These are phyloP conservation scores for Sylvicola fuscatus DNA, from an alignment of 2,888 invertebrate genomes.

Conservation along the genomic window DNA sequence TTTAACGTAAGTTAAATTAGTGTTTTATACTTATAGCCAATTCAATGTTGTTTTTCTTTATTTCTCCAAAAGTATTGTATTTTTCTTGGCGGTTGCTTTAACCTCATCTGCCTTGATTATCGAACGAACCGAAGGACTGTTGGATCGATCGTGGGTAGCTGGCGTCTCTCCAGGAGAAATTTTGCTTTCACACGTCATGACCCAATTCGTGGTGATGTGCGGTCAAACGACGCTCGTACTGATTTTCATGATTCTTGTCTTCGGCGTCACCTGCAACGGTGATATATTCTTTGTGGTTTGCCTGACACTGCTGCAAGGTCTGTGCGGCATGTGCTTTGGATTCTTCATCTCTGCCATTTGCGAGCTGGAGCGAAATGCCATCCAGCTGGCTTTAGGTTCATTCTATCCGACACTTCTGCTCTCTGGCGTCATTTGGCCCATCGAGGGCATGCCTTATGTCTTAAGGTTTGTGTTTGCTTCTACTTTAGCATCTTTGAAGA, in stretches of 20 bases:
- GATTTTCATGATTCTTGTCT: constrained; percentile 78
- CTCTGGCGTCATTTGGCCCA: constrained; percentile 92
- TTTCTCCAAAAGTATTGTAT: constrained; percentile 80
- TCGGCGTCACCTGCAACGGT: constrained; percentile 77
- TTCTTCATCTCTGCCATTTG: constrained; percentile 86
- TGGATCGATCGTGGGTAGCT: constrained; percentile 87
- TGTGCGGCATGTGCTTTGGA: constrained; percentile 94
- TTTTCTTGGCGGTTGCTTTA: constrained; percentile 86
- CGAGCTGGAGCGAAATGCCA: constrained; percentile 80
- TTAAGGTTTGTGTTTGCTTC: constrained; percentile 34
- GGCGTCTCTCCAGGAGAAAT: constrained; percentile 84
- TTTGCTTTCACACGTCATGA: constrained; percentile 79
- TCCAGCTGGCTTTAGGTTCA: constrained; percentile 79
- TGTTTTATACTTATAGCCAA: constrained; percentile 3
- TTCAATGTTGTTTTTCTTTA: constrained; percentile 9
- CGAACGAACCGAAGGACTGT: constrained; percentile 73
- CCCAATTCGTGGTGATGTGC: constrained; percentile 88
- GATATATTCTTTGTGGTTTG: constrained; percentile 67
- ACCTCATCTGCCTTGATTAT: constrained; percentile 83
- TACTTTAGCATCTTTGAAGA: background rate
- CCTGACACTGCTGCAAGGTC: constrained; percentile 70
- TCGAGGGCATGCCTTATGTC: constrained; percentile 82
- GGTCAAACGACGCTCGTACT: constrained; percentile 83
- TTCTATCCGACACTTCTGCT: constrained; percentile 86
- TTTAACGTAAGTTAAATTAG: constrained; percentile 48